These are phyloP conservation scores for Morus bassanus DNA, from an alignment of 2,797 vertebrate species.

Conservation along the genomic window DNA sequence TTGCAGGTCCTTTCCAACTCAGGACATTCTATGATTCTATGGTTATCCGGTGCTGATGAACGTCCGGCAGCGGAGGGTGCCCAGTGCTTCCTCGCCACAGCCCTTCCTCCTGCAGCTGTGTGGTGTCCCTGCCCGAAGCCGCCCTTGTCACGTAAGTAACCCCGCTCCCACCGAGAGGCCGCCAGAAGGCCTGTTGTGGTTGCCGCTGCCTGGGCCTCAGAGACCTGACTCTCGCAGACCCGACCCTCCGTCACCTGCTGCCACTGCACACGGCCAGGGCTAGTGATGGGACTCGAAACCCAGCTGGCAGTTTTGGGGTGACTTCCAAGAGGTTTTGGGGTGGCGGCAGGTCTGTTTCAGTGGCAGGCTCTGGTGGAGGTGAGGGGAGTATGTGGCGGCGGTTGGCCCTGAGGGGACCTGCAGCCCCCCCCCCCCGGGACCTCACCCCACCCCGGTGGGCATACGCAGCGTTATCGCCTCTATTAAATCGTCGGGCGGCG, in stretches of 20 bases:
- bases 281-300: neutral
- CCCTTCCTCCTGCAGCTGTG: neutral
- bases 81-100: rapidly evolving
- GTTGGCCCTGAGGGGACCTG: neutral
- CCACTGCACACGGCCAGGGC: neutral
- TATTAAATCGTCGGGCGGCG: too few relatives aligned
- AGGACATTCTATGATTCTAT: too few relatives aligned
- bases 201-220: too few relatives aligned
- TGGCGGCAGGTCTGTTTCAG: rapidly evolving
- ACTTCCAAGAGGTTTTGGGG: neutral
- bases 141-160: neutral
- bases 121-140: rapidly evolving
- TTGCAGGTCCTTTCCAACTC: too few relatives aligned
- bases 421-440: too few relatives aligned
- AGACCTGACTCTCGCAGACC: neutral
- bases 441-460: neutral
- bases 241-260: neutral
- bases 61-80: rapidly evolving
- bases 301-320: neutral
- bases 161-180: neutral
- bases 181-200: rapidly evolving
- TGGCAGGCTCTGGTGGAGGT: neutral
- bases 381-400: rapidly evolving
- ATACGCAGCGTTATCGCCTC: too few relatives aligned
- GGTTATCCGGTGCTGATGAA: rapidly evolving